These are phyloP conservation scores for Laticauda laticaudata DNA, from an alignment of 2,113 vertebrate genomes.

Conservation along the genomic window DNA sequence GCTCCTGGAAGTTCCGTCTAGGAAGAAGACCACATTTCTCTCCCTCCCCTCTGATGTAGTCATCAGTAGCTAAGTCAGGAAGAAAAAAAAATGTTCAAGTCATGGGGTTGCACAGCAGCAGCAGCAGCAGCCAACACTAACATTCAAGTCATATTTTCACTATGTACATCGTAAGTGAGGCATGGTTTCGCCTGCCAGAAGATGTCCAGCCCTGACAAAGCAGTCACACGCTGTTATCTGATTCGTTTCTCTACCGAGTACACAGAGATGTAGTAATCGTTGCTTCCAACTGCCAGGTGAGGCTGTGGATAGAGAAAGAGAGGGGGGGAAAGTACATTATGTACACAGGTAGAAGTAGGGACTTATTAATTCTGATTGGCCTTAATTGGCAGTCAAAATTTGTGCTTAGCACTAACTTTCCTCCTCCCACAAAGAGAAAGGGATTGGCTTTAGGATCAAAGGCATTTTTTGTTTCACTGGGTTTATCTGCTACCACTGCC, in stretches of 20 bases:
- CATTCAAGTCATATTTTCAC: constrained; percentile 80
- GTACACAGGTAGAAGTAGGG: neutral
- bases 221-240: constrained; percentile 81
- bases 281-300: constrained; percentile 96
- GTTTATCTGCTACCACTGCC: neutral
- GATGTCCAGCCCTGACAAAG: constrained; percentile 25
- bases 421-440: neutral
- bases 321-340: neutral
- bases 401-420: neutral
- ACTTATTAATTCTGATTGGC: neutral
- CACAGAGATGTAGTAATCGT: constrained; percentile 99
- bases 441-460: neutral
- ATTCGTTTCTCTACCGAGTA: constrained; percentile 96
- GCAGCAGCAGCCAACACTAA: constrained; percentile 83
- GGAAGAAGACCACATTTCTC: constrained; percentile 39
- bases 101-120: constrained; percentile 53
- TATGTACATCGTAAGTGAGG: constrained; percentile 77
- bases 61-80: constrained; percentile 68
- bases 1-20: constrained; percentile 51
- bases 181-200: constrained; percentile 35
- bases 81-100: constrained; percentile 68
- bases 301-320: constrained; percentile 73
- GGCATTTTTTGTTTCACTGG: neutral
- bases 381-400: neutral
- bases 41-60: constrained; percentile 56